phyloP scores from a whole-genome alignment of 1,140 invertebrate species.

The silkworm (Bombyx mori) region DNA sequence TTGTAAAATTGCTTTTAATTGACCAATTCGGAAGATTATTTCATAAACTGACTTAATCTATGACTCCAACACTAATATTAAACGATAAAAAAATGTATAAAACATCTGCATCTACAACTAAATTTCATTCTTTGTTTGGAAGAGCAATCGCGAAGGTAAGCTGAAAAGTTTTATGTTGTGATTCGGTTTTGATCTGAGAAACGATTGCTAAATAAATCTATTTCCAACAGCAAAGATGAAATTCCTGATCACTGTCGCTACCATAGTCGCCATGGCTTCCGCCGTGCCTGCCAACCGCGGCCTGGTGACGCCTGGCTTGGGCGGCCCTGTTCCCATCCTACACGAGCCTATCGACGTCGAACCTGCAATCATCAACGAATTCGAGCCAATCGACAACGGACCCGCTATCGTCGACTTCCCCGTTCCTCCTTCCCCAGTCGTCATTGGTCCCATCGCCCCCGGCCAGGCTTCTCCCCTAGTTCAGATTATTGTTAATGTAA shows the following conservation, averaged over 20 bases:
- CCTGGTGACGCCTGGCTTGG: slow-evolving; percentile 11
- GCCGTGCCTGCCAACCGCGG: slow-evolving; percentile 17
- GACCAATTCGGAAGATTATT: too few species aligned
- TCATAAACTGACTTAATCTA: too few species aligned
- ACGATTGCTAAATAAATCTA: too few species aligned
- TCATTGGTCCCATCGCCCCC: neutral
- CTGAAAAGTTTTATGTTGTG: neutral
- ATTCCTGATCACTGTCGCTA: slow-evolving; percentile 21
- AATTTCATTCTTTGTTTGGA: neutral
- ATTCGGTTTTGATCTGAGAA: too few species aligned
- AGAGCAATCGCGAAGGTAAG: neutral
- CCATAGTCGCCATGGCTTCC: slow-evolving; percentile 32
- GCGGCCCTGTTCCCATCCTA: slow-evolving; percentile 13
- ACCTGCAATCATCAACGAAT: slow-evolving; percentile 10
- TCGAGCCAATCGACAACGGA: slow-evolving; percentile 11
- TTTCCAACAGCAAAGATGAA: slow-evolving; percentile 21
- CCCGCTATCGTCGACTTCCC: slow-evolving; percentile 7
- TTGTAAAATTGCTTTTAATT: too few species aligned
- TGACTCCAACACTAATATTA: too few species aligned
- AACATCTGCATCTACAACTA: too few species aligned
- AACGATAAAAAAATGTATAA: too few species aligned
- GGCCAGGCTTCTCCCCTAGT: slow-evolving; percentile 4
- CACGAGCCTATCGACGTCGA: slow-evolving; percentile 14
- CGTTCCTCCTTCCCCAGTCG: neutral
- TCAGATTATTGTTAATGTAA: slow-evolving; percentile 15